These are phyloP conservation scores for Amaurobius ferox DNA, from an alignment of 2,888 invertebrate genomes.

Conservation along the genomic window DNA sequence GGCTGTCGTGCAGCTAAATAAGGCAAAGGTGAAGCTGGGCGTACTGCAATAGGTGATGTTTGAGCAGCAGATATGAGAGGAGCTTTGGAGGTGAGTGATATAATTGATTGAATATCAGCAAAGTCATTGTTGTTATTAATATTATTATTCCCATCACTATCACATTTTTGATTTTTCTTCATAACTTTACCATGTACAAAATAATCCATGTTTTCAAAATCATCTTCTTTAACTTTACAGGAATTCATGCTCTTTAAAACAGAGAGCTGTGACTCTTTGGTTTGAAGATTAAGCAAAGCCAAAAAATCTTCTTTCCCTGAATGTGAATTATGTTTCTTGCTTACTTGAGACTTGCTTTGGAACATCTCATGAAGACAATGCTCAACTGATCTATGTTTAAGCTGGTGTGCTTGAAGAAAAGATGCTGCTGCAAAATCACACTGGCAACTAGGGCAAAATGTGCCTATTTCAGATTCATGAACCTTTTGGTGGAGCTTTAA, in stretches of 20 bases:
- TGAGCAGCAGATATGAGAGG: conserved; percentile 45
- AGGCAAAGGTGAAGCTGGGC: conserved; percentile 43
- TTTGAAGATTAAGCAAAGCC: conserved; percentile 83
- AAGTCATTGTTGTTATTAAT: conserved; percentile 80
- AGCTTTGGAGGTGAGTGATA: conserved; percentile 57
- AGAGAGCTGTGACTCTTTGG: conserved; percentile 44
- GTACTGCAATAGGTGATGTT: conserved; percentile 51
- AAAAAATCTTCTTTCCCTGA: conserved; percentile 84
- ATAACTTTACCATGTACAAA: conserved; percentile 73
- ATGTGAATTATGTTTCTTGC: neutral
- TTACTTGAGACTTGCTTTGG: neutral
- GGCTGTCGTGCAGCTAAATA: conserved; percentile 8
- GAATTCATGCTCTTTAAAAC: conserved; percentile 33
- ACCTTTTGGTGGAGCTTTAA: conserved; percentile 76
- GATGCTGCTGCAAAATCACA: conserved; percentile 82
- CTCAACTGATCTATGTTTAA: conserved; percentile 71
- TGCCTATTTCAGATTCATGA: conserved; percentile 76
- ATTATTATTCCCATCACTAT: conserved; percentile 4
- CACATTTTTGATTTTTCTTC: conserved; percentile 77
- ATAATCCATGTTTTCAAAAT: conserved; percentile 74
- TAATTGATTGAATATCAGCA: conserved; percentile 83
- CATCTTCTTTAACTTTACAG: conserved; percentile 67
- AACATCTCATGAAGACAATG: conserved; percentile 32
- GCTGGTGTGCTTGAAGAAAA: conserved; percentile 75
- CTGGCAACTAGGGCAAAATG: conserved; percentile 77